Conservation (phyloP, 2,888 invertebrate species). For the Cremastinae sp. region DNA sequence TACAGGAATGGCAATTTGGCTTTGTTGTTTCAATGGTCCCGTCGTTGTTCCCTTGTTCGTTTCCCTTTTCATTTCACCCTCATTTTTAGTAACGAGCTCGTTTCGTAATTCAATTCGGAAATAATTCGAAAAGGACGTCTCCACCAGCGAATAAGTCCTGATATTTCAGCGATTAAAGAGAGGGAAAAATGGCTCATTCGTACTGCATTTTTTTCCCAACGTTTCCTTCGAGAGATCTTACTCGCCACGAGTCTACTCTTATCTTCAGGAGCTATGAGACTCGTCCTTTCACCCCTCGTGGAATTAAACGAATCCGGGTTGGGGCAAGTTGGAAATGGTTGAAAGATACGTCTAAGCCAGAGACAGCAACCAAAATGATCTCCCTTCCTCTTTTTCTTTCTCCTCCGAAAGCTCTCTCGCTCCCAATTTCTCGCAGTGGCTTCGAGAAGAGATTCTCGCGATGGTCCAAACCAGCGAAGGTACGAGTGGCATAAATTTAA, state of each 20-base stretch:
- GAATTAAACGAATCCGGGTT: constrained; percentile 35
- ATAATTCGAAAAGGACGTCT: too few relatives aligned
- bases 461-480: constrained; percentile 51
- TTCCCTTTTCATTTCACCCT: too few relatives aligned
- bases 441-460: constrained; percentile 39
- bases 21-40: too few relatives aligned
- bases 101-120: too few relatives aligned
- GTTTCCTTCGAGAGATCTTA: neutral
- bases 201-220: neutral
- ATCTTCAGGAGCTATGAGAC: constrained; percentile 8
- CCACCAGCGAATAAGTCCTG: too few relatives aligned
- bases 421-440: neutral
- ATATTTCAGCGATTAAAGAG: too few relatives aligned
- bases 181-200: neutral
- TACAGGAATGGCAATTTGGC: neutral
- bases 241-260: neutral
- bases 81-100: too few relatives aligned
- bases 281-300: constrained; percentile 12
- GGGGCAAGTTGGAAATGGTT: neutral
- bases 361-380: constrained; percentile 21
- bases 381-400: neutral
- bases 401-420: neutral
- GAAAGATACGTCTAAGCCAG: constrained; percentile 38
- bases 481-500: constrained; percentile 75
- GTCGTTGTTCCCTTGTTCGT: too few relatives aligned